Percentiles rank a stretch among this genome's conserved stretches.
Evolutionary conservation across 1,140 invertebrate genomes (phyloP).

Genomic region (Diachasmimorpha longicaudata): DNA sequence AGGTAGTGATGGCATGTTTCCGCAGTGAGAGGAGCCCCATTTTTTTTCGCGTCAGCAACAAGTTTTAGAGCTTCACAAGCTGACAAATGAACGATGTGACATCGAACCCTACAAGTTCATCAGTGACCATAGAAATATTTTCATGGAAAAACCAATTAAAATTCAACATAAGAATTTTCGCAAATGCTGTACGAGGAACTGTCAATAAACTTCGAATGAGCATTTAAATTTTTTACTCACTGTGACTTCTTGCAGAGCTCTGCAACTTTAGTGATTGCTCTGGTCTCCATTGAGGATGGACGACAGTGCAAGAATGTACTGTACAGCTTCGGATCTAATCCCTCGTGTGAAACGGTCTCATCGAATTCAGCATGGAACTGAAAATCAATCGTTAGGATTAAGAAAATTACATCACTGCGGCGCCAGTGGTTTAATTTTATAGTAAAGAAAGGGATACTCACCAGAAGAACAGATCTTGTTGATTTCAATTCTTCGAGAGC

Average conservation of each 20-base stretch:
- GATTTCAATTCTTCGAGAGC: constrained; percentile 65
- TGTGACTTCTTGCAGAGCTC: constrained; percentile 65
- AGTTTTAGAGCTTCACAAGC: constrained; percentile 65
- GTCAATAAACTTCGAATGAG: too few relatives aligned
- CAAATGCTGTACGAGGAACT: too few relatives aligned
- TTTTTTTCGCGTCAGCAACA: constrained; percentile 55
- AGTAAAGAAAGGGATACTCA: constrained; percentile 48
- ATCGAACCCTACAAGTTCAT: constrained; percentile 63
- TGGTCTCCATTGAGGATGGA: constrained; percentile 71
- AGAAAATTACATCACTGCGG: constrained; percentile 14
- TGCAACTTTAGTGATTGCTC: constrained; percentile 69
- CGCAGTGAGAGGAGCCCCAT: constrained; percentile 65
- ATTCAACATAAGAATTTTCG: too few relatives aligned
- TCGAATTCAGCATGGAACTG: constrained; percentile 75
- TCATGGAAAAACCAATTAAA: background rate
- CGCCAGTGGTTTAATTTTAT: too few relatives aligned
- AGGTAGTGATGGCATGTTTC: constrained; percentile 80
- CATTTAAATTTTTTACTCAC: constrained; percentile 50
- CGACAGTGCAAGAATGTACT: constrained; percentile 69
- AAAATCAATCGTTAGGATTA: constrained; percentile 33
- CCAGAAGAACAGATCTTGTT: constrained; percentile 66
- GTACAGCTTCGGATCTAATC: constrained; percentile 65
- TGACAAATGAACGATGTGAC: constrained; percentile 78
- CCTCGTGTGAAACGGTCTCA: constrained; percentile 23
- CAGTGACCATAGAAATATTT: background rate